Conservation (phyloP, 2,113 vertebrate genomes). For the Elephantulus edwardii region DNA sequence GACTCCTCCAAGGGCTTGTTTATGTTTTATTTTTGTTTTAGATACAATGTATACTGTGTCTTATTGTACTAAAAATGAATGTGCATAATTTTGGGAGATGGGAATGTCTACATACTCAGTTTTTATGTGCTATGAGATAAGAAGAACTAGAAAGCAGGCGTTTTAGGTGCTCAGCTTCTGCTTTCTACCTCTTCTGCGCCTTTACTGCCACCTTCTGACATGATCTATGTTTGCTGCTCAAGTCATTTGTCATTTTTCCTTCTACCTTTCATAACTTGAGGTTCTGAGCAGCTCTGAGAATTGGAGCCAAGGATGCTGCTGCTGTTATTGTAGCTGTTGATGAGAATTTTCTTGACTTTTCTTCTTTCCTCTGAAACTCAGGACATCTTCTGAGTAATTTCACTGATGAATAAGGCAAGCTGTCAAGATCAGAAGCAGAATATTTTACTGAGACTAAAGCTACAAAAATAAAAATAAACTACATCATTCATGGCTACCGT, state of each 20-base stretch:
- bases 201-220: conserved; percentile 58
- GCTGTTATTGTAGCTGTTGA: neutral
- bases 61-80: neutral
- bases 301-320: neutral
- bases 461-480: neutral
- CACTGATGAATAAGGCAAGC: neutral
- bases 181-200: neutral
- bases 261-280: neutral
- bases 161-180: neutral
- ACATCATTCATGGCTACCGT: neutral
- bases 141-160: neutral
- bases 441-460: neutral
- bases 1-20: neutral
- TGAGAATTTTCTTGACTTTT: neutral
- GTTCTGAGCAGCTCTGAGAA: neutral
- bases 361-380: neutral
- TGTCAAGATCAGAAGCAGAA: neutral
- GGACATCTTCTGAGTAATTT: neutral
- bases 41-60: neutral
- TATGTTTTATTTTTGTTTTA: neutral
- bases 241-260: neutral
- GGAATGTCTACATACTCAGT: neutral
- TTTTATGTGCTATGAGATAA: neutral
- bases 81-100: neutral
- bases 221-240: neutral